Evolutionary conservation across 2,888 invertebrate genomes (phyloP), one percentile per base, ranked within the genome.

Genomic region (Acrobasis suavella): DNA sequence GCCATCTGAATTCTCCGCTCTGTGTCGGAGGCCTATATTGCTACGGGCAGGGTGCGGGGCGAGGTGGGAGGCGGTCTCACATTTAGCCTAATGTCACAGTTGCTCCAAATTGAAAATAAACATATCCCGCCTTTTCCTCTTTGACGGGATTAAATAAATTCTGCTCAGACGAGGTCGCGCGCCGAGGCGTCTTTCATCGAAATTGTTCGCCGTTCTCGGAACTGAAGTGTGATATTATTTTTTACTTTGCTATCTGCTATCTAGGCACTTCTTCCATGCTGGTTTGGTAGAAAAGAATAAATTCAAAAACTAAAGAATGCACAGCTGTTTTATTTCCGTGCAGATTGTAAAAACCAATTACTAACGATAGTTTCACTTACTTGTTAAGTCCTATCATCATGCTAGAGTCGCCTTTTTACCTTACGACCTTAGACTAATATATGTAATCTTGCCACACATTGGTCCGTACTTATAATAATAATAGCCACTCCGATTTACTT

Each of bases 91-190:
- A 74, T 72, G 74, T 72, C 75, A 71, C 74, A 73, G 72, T 72
- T 69, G 70, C 70, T 68, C 69, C 72, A 80, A 81, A 81, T 81
- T 80, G 81, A 81, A 81, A 78, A 81, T 81, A 81, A 81, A 81
- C 80, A 81, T 75, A 76, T 75, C 73, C 70, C 70, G 67, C 71
- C 68, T 70, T 69, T 69, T 68, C 66, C 67, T 69, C 67, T 76
- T 76, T 78, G 75, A 76, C 70, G 72, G 75, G 78, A 80, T 78
- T 75, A 74, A 74, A 76, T 72, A 74, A 72, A 73, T 74, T 73
- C 68, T 64, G 63, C 51, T 69, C 63, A 50, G 60, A 42, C 60
- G 58, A 62, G 50, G 51, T 49, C 15, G 58, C 46, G 50, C 37
- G n/a, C 50, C 39, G 56, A 51, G 54, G 14, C 54, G 32, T 42